Conservation (phyloP, 2,888 invertebrate genomes). For the Meghimatium bilineatum region DNA sequence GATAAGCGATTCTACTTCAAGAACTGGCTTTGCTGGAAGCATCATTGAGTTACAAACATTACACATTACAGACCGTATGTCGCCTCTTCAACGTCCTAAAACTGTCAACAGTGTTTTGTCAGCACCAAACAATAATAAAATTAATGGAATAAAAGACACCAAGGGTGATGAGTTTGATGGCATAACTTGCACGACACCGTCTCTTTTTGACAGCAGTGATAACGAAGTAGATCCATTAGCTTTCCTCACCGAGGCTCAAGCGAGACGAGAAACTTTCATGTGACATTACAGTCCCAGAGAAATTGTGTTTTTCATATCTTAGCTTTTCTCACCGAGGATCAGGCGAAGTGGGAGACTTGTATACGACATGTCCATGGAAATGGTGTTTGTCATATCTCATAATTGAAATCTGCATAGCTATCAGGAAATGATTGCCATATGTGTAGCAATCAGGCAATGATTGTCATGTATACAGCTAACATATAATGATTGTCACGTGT, state of each 20-base stretch:
- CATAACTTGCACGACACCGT: constrained; percentile 12
- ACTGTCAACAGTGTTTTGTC: background rate
- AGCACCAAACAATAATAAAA: constrained; percentile 9
- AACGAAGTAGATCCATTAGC: constrained; percentile 41
- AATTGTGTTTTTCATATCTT: background rate
- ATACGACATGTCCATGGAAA: constrained; percentile 52
- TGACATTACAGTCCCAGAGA: constrained; percentile 6
- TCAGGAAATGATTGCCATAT: no score
- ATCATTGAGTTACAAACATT: constrained; percentile 38
- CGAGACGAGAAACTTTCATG: constrained; percentile 55
- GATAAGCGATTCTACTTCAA: constrained; percentile 52
- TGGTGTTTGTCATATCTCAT: no score
- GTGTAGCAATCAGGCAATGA: no score
- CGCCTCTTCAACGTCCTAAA: constrained; percentile 22
- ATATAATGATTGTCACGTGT: no score
- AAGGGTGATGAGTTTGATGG: constrained; percentile 39
- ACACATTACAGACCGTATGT: background rate
- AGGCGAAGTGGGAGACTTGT: constrained; percentile 52
- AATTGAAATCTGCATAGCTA: no score
- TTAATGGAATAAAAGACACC: constrained; percentile 16
- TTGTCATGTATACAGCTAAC: no score
- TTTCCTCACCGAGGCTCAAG: constrained; percentile 44
- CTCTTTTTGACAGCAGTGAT: background rate
- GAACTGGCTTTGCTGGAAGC: constrained; percentile 31
- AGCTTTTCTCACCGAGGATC: constrained; percentile 43